Percentiles rank a stretch among this genome's conserved stretches.
Conservation (phyloP, 1,140 invertebrate genomes). For the Armadillidium nasatum region DNA sequence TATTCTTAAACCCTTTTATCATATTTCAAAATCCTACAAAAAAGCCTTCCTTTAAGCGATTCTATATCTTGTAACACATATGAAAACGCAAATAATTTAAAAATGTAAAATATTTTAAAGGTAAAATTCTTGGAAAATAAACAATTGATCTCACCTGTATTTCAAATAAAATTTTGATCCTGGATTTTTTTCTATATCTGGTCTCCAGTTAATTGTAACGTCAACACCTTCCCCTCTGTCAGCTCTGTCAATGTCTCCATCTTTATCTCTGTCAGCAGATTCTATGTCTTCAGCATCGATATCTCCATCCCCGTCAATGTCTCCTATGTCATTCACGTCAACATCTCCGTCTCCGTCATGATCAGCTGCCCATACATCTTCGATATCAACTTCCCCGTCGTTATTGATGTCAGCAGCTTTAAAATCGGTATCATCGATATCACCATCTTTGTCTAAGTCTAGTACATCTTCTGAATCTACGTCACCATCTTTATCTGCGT, state of each 20-base stretch:
- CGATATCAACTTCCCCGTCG: constrained; percentile 37
- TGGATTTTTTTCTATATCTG: constrained; percentile 61
- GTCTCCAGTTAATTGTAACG: constrained; percentile 74
- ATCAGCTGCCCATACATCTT: constrained; percentile 35
- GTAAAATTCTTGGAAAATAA: constrained; percentile 33
- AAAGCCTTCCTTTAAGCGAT: too few species aligned
- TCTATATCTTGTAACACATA: too few species aligned
- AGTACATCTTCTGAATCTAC: constrained; percentile 39
- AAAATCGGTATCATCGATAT: constrained; percentile 39
- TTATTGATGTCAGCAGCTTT: constrained; percentile 41
- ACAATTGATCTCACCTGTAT: constrained; percentile 57
- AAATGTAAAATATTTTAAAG: constrained; percentile 19
- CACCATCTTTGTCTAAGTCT: constrained; percentile 39
- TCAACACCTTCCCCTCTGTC: constrained; percentile 37
- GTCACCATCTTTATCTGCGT: constrained; percentile 38
- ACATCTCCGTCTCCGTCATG: constrained; percentile 39
- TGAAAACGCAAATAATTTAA: neutral
- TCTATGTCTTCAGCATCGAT: constrained; percentile 39
- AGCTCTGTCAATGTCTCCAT: constrained; percentile 41
- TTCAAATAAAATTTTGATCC: constrained; percentile 87
- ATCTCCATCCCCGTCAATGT: constrained; percentile 40
- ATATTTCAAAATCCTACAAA: too few species aligned
- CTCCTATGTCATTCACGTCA: constrained; percentile 38
- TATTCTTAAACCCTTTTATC: too few species aligned
- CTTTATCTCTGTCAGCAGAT: constrained; percentile 32